Evolutionary conservation across 1,140 invertebrate species (phyloP).

Genomic region (Ephestia elutella): DNA sequence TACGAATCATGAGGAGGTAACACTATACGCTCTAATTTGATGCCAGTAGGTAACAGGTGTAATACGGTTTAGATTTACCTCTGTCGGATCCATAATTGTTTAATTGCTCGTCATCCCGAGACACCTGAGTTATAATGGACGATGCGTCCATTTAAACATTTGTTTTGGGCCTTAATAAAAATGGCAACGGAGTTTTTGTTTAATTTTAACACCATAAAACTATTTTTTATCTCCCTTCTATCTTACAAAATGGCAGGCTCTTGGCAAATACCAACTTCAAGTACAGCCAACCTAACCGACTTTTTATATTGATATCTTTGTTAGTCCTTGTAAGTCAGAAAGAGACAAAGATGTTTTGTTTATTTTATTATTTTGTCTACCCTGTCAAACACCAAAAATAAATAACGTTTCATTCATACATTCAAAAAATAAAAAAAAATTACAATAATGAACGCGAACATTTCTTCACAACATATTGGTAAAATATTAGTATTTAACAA

Average conservation of each 20-base stretch:
- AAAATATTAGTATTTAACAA: too few relatives aligned
- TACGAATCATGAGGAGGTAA: conserved; percentile 53
- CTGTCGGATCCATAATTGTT: conserved; percentile 92
- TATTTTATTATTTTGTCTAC: conserved; percentile 35
- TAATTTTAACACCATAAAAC: conserved; percentile 74
- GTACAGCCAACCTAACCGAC: conserved; percentile 47
- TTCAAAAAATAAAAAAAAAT: not conserved
- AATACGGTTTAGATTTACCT: conserved; percentile 82
- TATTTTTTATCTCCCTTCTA: conserved; percentile 74
- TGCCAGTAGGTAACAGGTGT: conserved; percentile 74
- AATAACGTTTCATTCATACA: conserved; percentile 24
- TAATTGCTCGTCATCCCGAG: conserved; percentile 95
- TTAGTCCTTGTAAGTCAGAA: conserved; percentile 27
- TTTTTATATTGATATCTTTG: conserved; percentile 34
- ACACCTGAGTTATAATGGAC: conserved; percentile 98
- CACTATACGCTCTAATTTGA: conserved; percentile 71
- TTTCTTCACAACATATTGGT: too few relatives aligned
- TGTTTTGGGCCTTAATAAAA: conserved; percentile 70
- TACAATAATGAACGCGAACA: not conserved
- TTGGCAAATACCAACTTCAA: conserved; percentile 71
- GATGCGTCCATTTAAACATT: conserved; percentile 92
- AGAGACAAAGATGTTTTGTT: conserved; percentile 30
- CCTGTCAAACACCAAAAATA: conserved; percentile 60
- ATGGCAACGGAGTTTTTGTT: conserved; percentile 68
- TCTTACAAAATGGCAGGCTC: conserved; percentile 73